Conservation (phyloP, 2,888 invertebrate genomes). For the Amiota communis region DNA sequence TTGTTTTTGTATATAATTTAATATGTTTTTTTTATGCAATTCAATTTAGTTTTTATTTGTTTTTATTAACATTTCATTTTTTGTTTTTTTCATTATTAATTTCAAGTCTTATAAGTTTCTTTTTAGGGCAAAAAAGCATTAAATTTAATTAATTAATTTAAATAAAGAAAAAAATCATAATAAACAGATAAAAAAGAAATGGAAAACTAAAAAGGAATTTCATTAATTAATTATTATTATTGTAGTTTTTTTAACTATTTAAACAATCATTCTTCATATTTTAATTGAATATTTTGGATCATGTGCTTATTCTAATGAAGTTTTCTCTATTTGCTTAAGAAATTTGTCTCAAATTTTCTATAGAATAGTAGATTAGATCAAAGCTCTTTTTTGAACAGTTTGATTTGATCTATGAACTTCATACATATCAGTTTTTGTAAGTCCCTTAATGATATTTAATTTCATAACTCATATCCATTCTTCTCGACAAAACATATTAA, state of each 20-base stretch:
- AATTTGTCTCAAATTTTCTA: too few species aligned
- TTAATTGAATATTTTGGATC: too few species aligned
- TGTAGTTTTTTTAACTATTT: not conserved
- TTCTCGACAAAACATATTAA: too few species aligned
- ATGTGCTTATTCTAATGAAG: too few species aligned
- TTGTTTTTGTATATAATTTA: slow-evolving; percentile 25
- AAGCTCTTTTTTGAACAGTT: too few species aligned
- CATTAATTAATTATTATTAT: not conserved
- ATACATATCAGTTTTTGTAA: too few species aligned
- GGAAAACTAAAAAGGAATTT: not conserved
- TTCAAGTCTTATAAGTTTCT: slow-evolving; percentile 70
- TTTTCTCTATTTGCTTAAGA: too few species aligned
- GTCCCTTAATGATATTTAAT: too few species aligned
- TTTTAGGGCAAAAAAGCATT: slow-evolving; percentile 69
- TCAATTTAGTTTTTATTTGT: slow-evolving; percentile 27
- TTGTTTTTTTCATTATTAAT: slow-evolving; percentile 56
- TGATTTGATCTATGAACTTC: too few species aligned
- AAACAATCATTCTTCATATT: too few species aligned
- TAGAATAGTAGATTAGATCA: too few species aligned
- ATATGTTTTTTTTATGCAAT: slow-evolving; percentile 30
- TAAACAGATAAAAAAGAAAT: not conserved
- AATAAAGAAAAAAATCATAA: slow-evolving; percentile 40
- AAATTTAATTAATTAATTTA: slow-evolving; percentile 50
- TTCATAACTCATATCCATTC: too few species aligned
- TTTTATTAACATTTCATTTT: slow-evolving; percentile 19